Evolutionary conservation across 2,797 vertebrate genomes (phyloP).

Genomic region (Mallotus villosus): DNA sequence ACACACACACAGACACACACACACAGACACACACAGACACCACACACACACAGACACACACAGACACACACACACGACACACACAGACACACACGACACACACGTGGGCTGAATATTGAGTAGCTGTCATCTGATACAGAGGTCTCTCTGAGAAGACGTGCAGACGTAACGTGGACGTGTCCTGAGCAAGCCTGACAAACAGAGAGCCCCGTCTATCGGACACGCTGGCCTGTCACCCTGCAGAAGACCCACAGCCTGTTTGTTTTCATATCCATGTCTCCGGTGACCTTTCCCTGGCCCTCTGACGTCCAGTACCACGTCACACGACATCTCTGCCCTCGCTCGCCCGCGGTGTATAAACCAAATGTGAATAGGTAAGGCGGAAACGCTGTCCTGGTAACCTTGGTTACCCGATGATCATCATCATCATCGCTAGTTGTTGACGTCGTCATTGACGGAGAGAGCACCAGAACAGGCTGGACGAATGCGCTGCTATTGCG

Average conservation of each 20-base stretch:
- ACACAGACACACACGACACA: constrained; percentile 11
- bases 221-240: constrained; percentile 26
- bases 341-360: background rate
- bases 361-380: background rate
- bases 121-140: constrained; percentile 15
- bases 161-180: constrained; percentile 22
- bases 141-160: constrained; percentile 15
- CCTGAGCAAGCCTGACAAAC: constrained; percentile 24
- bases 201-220: constrained; percentile 16
- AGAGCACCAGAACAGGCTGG: too few relatives aligned
- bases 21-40: constrained; percentile 13
- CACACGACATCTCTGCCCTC: background rate
- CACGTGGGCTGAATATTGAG: constrained; percentile 29
- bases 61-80: constrained; percentile 15
- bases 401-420: background rate
- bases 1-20: constrained; percentile 20
- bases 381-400: background rate
- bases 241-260: constrained; percentile 36
- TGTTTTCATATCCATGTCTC: constrained; percentile 48
- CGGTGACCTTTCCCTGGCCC: constrained; percentile 43
- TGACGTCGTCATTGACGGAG: too few relatives aligned
- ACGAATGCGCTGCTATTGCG: too few relatives aligned
- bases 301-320: constrained; percentile 35
- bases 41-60: constrained; percentile 16
- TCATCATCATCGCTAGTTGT: too few relatives aligned